A percentile compares a stretch with the other conserved stretches of the same genome.
Evolutionary conservation across 2,113 vertebrate species (phyloP).

Genomic region (Oxygymnocypris stewartii): DNA sequence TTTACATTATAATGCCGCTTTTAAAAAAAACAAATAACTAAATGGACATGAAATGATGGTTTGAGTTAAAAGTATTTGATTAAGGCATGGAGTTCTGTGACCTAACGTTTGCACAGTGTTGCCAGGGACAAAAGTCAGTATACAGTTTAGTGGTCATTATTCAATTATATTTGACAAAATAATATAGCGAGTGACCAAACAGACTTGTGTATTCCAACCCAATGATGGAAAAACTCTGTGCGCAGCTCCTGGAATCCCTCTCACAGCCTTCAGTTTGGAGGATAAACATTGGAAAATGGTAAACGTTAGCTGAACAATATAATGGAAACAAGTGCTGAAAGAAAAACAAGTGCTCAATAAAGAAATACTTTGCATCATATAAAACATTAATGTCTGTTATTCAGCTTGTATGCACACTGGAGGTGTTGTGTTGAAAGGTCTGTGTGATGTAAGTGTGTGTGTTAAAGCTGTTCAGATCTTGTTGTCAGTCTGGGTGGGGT

Average conservation of each 20-base stretch:
- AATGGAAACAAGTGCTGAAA: neutral
- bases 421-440: neutral
- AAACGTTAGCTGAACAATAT: conserved; percentile 8
- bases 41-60: neutral
- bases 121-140: neutral
- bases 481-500: conserved; percentile 1
- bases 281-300: neutral
- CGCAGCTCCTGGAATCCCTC: conserved; percentile 2
- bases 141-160: conserved; percentile 14
- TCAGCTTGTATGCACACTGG: neutral
- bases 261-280: conserved; percentile 8
- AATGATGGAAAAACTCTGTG: neutral
- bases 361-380: neutral
- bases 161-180: neutral
- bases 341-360: neutral
- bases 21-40: neutral
- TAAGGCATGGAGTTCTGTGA: neutral
- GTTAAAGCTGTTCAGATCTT: neutral
- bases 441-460: neutral
- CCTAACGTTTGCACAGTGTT: neutral
- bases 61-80: conserved; percentile 23
- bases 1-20: neutral
- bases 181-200: neutral
- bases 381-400: neutral
- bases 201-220: neutral